A percentile compares a stretch with the other conserved stretches of the same genome.
phyloP scores from a whole-genome alignment of 2,797 vertebrate genomes.

The Anguilla marmorata region DNA sequence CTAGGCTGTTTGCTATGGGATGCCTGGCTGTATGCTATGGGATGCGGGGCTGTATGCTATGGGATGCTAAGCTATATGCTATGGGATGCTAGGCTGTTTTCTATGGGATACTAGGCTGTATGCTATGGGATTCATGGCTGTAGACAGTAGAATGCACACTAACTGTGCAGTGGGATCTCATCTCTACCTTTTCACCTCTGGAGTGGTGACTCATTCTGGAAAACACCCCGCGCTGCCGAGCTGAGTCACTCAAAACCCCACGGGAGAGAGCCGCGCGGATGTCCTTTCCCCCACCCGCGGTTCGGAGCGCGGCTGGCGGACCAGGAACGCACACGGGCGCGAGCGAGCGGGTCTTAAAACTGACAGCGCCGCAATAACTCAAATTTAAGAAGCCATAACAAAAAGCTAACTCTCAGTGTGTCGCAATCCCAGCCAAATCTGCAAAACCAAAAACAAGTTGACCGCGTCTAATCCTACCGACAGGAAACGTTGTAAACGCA shows the following conservation, averaged over 20 bases:
- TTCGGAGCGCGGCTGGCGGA: constrained; percentile 53
- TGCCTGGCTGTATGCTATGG: too few species aligned
- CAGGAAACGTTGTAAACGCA: not conserved
- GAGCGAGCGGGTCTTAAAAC: constrained; percentile 56
- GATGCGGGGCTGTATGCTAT: too few species aligned
- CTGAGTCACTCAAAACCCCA: constrained; percentile 58
- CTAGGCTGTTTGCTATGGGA: too few species aligned
- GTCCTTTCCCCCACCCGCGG: constrained; percentile 54
- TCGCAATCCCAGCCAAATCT: constrained; percentile 41
- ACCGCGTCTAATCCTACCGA: not conserved
- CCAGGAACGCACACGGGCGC: constrained; percentile 50
- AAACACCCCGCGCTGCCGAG: constrained; percentile 46
- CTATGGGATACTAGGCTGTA: too few species aligned
- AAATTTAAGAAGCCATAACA: constrained; percentile 51
- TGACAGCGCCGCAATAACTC: constrained; percentile 57
- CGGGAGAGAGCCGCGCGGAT: not conserved
- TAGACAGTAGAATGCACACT: too few species aligned
- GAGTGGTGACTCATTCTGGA: not conserved
- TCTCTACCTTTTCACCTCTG: not conserved
- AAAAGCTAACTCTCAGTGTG: constrained; percentile 56
- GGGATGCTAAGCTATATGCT: too few species aligned
- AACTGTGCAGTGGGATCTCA: not conserved
- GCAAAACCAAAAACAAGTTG: constrained; percentile 39
- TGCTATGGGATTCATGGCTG: too few species aligned
- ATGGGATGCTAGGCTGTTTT: too few species aligned